A percentile compares a stretch with the other conserved stretches of the same genome.
Evolutionary conservation across 2,797 vertebrate genomes (phyloP).

Genomic region (Petrocephalus sullivani): DNA sequence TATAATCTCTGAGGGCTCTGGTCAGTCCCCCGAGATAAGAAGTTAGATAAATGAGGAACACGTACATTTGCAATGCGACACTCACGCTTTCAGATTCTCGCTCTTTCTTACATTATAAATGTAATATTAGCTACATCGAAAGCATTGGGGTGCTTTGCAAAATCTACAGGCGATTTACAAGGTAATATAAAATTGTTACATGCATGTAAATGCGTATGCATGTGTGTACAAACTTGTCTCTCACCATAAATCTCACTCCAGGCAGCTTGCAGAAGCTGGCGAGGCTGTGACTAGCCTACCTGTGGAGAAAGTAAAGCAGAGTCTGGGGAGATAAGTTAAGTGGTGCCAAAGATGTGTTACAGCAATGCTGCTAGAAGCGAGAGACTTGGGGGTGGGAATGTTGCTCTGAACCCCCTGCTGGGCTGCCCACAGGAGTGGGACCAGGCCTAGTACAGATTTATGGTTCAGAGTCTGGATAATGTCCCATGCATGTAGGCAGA

Average conservation of each 20-base stretch:
- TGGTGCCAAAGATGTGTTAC: neutral
- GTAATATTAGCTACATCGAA: neutral
- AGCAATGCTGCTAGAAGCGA: neutral
- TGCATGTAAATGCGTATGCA: neutral
- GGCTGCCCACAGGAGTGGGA: neutral
- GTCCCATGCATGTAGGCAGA: neutral
- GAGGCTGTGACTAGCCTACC: neutral
- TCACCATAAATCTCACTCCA: neutral
- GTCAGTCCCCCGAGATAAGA: neutral
- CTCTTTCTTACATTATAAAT: neutral
- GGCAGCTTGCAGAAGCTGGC: neutral
- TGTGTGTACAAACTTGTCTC: neutral
- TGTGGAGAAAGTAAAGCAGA: neutral
- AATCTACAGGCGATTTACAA: neutral
- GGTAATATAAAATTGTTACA: neutral
- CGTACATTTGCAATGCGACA: neutral
- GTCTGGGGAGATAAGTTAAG: neutral
- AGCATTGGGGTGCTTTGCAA: neutral
- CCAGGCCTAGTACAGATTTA: neutral
- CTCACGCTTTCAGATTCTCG: neutral
- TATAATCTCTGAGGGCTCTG: neutral
- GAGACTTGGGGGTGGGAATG: neutral
- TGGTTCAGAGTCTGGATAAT: neutral
- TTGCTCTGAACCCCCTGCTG: neutral
- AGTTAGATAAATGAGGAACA: neutral